Evolutionary conservation across 2,797 vertebrate genomes (phyloP).

Genomic region (Capromys pilorides): DNA sequence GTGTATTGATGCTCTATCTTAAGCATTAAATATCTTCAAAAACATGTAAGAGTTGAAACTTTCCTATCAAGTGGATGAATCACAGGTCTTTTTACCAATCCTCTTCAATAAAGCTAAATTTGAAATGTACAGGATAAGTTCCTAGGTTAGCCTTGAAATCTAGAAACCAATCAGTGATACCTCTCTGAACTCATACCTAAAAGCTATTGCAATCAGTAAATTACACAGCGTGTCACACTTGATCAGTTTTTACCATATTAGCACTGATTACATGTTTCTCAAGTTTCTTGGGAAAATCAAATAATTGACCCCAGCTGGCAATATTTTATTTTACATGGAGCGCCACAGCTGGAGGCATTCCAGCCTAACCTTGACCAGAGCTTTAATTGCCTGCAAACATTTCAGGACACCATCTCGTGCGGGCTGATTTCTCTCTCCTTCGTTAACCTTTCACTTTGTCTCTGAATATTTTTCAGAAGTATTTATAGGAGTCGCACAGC

Average conservation of each 20-base stretch:
- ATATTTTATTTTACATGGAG: constrained; percentile 70
- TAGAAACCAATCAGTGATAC: constrained; percentile 64
- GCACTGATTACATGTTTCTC: constrained; percentile 78
- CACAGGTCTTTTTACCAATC: background rate
- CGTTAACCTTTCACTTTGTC: constrained; percentile 16
- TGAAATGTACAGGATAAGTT: constrained; percentile 50
- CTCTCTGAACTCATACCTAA: constrained; percentile 33
- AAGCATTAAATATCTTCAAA: constrained; percentile 37
- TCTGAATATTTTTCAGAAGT: constrained; percentile 59
- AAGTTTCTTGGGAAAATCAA: constrained; percentile 76
- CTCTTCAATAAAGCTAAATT: constrained; percentile 51
- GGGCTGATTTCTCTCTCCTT: constrained; percentile 38
- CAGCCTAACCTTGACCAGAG: constrained; percentile 69
- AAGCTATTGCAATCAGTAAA: constrained; percentile 80
- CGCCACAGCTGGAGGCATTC: constrained; percentile 68
- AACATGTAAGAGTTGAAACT: constrained; percentile 19
- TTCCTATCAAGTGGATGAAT: background rate
- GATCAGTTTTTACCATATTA: constrained; percentile 78
- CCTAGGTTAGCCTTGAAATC: constrained; percentile 58
- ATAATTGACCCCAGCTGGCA: constrained; percentile 83
- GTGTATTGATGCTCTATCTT: constrained; percentile 32
- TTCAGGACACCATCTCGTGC: constrained; percentile 51
- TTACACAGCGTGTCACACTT: constrained; percentile 58
- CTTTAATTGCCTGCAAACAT: constrained; percentile 71
- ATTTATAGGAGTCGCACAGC: background rate